Evolutionary conservation across 2,113 vertebrate species (phyloP).

Genomic region (Zosterops lateralis): DNA sequence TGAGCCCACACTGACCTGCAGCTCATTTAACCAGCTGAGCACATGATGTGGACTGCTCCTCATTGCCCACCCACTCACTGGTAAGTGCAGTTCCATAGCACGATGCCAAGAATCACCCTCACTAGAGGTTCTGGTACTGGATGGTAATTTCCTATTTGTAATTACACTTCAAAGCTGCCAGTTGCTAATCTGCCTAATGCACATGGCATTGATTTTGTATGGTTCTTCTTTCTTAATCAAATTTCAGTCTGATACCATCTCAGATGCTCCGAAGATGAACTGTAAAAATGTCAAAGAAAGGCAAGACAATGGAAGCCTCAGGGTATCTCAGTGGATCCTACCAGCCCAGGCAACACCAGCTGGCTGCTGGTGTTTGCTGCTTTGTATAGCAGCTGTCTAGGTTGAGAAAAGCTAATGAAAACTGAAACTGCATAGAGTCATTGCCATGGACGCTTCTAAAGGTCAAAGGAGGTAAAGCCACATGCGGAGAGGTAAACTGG

Average conservation of each 20-base stretch:
- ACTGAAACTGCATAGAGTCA: neutral
- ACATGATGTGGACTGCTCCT: accelerated
- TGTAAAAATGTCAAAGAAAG: neutral
- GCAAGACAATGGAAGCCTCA: neutral
- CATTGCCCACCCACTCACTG: neutral
- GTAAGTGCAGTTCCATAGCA: neutral
- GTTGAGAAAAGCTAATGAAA: neutral
- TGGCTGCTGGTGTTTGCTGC: neutral
- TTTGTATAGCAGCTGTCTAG: neutral
- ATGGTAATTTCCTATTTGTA: neutral
- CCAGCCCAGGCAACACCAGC: neutral
- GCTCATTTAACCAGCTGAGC: neutral
- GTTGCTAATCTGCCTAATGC: neutral
- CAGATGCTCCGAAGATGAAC: neutral
- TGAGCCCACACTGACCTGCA: neutral
- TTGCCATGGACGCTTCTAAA: neutral
- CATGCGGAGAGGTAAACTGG: neutral
- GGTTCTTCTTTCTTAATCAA: neutral
- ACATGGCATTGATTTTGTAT: neutral
- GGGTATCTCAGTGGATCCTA: neutral
- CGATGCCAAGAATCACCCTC: neutral
- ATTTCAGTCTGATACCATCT: neutral
- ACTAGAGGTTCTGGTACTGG: neutral
- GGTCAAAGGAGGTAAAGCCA: neutral
- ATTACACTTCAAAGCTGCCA: neutral